Percentiles rank a stretch among this genome's conserved stretches.
These are phyloP conservation scores for Marmota flaviventris DNA, from an alignment of 2,113 vertebrate genomes.

Conservation along the genomic window DNA sequence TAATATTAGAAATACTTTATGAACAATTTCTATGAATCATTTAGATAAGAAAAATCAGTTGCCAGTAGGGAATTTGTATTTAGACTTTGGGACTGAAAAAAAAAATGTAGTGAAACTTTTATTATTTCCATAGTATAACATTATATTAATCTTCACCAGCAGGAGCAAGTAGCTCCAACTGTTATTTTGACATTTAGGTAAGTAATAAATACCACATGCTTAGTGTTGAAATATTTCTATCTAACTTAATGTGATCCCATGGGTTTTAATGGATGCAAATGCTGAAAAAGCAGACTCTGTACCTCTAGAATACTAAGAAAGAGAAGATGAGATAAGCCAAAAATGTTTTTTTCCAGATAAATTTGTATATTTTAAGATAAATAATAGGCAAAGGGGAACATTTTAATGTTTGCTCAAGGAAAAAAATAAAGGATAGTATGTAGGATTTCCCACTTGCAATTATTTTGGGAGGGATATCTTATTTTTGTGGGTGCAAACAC, in stretches of 20 bases:
- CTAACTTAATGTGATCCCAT: background rate
- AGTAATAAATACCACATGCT: background rate
- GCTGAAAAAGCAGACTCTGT: background rate
- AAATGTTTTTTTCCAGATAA: background rate
- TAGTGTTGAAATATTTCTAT: background rate
- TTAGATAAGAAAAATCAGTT: constrained; percentile 50
- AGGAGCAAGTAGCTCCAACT: background rate
- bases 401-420: constrained; percentile 25
- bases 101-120: background rate
- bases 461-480: constrained; percentile 17
- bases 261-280: background rate
- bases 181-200: constrained; percentile 30
- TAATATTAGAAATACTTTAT: constrained; percentile 38
- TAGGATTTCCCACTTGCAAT: background rate
- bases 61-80: background rate
- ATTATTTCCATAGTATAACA: background rate
- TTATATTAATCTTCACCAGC: background rate
- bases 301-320: constrained; percentile 9
- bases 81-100: constrained; percentile 67
- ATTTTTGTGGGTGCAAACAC: constrained; percentile 12
- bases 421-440: background rate
- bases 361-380: constrained; percentile 20
- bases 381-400: background rate
- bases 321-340: background rate
- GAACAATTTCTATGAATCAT: constrained; percentile 23